Percentiles rank a stretch among this genome's conserved stretches.
Conservation (phyloP, 2,888 invertebrate genomes). For the Malthinus seriepunctatus region DNA sequence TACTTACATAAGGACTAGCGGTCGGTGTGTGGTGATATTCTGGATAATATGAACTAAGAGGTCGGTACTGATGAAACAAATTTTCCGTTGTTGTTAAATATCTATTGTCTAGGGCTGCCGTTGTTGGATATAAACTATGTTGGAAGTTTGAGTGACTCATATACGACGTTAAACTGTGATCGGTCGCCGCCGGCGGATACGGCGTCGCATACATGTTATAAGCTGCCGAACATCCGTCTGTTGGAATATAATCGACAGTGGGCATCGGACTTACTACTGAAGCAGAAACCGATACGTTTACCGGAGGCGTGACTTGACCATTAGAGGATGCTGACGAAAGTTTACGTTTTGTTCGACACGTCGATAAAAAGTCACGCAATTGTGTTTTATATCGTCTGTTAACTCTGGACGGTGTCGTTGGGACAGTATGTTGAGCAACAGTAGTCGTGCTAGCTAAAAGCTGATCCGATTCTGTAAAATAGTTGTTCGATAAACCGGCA, state of each 20-base stretch:
- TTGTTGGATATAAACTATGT: slow-evolving; percentile 62
- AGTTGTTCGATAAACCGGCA: slow-evolving; percentile 87
- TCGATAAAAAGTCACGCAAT: slow-evolving; percentile 88
- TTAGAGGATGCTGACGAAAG: slow-evolving; percentile 48
- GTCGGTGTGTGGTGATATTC: slow-evolving; percentile 75
- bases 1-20: slow-evolving; percentile 69
- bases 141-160: slow-evolving; percentile 74
- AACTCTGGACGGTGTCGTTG: slow-evolving; percentile 76
- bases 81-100: slow-evolving; percentile 80
- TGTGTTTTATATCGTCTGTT: slow-evolving; percentile 93
- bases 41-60: slow-evolving; percentile 81
- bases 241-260: slow-evolving; percentile 69
- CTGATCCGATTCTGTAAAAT: slow-evolving; percentile 86
- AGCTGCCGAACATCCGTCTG: slow-evolving; percentile 68
- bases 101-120: slow-evolving; percentile 58
- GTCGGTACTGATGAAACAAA: slow-evolving; percentile 87
- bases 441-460: slow-evolving; percentile 64
- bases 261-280: slow-evolving; percentile 62
- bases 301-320: slow-evolving; percentile 52
- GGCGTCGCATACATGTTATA: slow-evolving; percentile 83
- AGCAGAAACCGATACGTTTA: slow-evolving; percentile 59
- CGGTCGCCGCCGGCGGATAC: slow-evolving; percentile 70
- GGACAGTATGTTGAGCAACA: slow-evolving; percentile 55
- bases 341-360: slow-evolving; percentile 77
- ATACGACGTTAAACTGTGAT: slow-evolving; percentile 64